Base-by-base conservation (phyloP, 2,113 vertebrate species). In the Mugil cephalus region DNA sequence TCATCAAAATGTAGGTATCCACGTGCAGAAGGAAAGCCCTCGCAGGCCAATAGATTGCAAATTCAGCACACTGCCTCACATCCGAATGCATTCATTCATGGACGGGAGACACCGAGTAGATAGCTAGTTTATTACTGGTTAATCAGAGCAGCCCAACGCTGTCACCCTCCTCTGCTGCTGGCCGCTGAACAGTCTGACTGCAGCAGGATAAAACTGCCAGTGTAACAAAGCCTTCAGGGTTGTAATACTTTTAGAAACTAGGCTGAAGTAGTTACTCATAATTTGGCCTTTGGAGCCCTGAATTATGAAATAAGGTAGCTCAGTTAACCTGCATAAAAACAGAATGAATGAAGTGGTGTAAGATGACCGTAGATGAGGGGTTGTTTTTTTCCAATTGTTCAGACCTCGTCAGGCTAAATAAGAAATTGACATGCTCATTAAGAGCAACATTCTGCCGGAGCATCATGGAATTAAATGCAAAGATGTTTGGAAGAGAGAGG, bases 251-350 rank as follows among this genome's bases (percentile, higher is more conserved):
- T 86, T 79, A 71, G 76, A 87, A 84, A 82, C 40, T 82, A 78
- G 86, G 84, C 63, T 82, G 74, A 68, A 38, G 30, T 77, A 76
- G 39, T 84, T 74, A 78, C 69, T 84, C 89, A 85, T 73, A 74
- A 43, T 63, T 78, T 84, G 73, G 68, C 72, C 72, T 78, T 71
- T 69, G 60, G 66, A 82, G 39, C 46, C 40, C 30, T 73, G 17
- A 52, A 74, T 88, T 80, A 71, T 77, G 56, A 82, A 85, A 80
- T 35, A 17, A 19, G 48, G 52, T 76, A 19, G 42, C 53, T 77
- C 43, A 58, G 76, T 86, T 68, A 73, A 78, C 54, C 66, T 53
- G 53, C 76, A 4, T 63, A 1, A 38, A 63, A 38, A 52, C 36
- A 64, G 43, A 55, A 68, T 11, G 13, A 53, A 60, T 65, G 15